Evolutionary conservation across 2,113 vertebrate genomes (phyloP).

Genomic region (Hypocryptadius cinnamomeus): DNA sequence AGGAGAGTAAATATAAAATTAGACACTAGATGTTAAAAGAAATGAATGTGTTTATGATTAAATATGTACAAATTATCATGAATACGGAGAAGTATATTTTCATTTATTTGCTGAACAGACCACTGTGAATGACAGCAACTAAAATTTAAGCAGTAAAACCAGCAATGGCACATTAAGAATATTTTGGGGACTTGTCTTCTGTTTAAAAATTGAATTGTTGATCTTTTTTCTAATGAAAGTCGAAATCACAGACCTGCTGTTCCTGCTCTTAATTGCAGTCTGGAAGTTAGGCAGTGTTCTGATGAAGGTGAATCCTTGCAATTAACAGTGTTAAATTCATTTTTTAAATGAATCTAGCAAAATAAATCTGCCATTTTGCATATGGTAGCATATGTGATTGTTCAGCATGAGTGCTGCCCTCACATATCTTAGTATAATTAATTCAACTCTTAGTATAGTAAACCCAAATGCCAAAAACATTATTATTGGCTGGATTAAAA

Average conservation of each 20-base stretch:
- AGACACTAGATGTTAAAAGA: not conserved
- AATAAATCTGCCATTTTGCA: not conserved
- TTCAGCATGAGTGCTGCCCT: not conserved
- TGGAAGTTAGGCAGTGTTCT: not conserved
- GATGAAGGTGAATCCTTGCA: not conserved
- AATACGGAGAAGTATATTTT: not conserved
- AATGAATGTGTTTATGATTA: not conserved
- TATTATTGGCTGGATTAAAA: not conserved
- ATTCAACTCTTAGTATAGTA: not conserved
- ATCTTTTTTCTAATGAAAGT: not conserved
- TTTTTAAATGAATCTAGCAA: not conserved
- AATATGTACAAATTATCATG: not conserved
- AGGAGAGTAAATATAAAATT: not conserved
- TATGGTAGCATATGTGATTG: not conserved
- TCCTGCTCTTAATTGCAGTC: not conserved
- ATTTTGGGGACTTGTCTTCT: not conserved
- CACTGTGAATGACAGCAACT: not conserved
- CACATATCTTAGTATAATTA: not conserved
- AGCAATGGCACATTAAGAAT: not conserved
- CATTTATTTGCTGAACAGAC: not conserved
- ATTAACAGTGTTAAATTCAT: not conserved
- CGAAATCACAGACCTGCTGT: not conserved
- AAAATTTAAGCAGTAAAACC: not conserved
- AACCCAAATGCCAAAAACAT: not conserved
- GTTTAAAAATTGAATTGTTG: not conserved